These are phyloP conservation scores for Zoroaster sp. DNA, from an alignment of 53 echinoderm and acorn worm species.

Conservation along the genomic window DNA sequence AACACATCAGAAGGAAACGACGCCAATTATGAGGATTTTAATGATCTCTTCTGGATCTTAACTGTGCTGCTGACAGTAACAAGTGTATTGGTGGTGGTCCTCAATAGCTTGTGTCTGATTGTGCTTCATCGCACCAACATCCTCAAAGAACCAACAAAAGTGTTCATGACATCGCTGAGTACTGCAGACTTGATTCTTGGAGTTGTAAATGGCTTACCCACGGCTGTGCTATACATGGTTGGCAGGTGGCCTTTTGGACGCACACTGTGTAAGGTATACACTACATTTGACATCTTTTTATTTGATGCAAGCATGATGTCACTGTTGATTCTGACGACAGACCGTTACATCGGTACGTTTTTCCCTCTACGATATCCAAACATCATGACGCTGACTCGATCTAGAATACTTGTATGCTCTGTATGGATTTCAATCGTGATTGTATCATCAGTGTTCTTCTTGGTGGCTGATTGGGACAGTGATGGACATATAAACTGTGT, in stretches of 20 bases:
- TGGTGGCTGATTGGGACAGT: not conserved
- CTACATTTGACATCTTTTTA: not conserved
- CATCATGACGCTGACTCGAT: not conserved
- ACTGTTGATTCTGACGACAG: not conserved
- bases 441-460: not conserved
- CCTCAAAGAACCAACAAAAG: slow-evolving; percentile 1
- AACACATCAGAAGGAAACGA: not conserved
- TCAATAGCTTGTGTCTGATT: slow-evolving; percentile 3
- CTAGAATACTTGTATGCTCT: not conserved
- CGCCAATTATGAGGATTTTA: not conserved
- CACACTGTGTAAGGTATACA: not conserved
- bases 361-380: not conserved
- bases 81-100: not conserved
- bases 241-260: not conserved
- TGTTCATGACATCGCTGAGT: slow-evolving; percentile 22
- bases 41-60: not conserved
- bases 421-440: not conserved
- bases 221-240: not conserved
- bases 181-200: not conserved
- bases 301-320: not conserved
- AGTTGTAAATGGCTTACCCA: not conserved
- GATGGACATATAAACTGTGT: too few species aligned
- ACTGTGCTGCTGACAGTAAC: not conserved
- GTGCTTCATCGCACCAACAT: slow-evolving; percentile 8
- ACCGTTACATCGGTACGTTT: not conserved